These are phyloP conservation scores for Zophobas atratus DNA, from an alignment of 1,140 invertebrate genomes.

Conservation along the genomic window DNA sequence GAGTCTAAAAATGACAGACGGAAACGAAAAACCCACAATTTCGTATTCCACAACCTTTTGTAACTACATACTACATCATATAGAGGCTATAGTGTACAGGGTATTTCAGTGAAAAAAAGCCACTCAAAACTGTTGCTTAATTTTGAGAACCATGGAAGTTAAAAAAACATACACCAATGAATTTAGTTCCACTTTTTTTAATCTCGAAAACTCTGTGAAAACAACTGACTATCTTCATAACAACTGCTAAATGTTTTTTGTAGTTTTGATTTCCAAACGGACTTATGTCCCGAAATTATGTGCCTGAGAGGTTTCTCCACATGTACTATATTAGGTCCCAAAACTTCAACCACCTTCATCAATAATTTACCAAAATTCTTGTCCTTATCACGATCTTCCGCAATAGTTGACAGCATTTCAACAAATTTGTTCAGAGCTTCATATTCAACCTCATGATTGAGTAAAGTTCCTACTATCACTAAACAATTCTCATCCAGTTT, in stretches of 20 bases:
- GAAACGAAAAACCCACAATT: no score
- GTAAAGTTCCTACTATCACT: constrained; percentile 4
- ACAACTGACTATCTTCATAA: constrained; percentile 24
- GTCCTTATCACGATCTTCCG: constrained; percentile 1
- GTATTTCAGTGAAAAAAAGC: no score
- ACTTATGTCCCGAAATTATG: constrained; percentile 30
- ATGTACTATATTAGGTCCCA: constrained; percentile 7
- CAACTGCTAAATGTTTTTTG: constrained; percentile 9
- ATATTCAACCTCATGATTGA: constrained; percentile 17
- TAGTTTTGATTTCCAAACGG: constrained; percentile 15
- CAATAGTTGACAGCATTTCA: constrained; percentile 13
- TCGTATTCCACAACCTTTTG: no score
- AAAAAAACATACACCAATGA: neutral
- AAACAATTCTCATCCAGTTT: constrained; percentile 3
- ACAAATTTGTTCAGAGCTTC: constrained; percentile 19
- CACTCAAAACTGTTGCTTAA: no score
- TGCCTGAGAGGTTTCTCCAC: constrained; percentile 12
- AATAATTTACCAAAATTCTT: constrained; percentile 21
- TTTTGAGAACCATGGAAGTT: neutral
- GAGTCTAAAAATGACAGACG: no score
- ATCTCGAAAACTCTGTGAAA: constrained; percentile 24
- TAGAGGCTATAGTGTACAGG: no score
- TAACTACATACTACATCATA: no score
- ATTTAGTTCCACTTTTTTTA: neutral
- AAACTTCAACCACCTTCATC: constrained; percentile 5